Evolutionary conservation across 2,797 vertebrate genomes (phyloP).

Genomic region (Pterois miles): DNA sequence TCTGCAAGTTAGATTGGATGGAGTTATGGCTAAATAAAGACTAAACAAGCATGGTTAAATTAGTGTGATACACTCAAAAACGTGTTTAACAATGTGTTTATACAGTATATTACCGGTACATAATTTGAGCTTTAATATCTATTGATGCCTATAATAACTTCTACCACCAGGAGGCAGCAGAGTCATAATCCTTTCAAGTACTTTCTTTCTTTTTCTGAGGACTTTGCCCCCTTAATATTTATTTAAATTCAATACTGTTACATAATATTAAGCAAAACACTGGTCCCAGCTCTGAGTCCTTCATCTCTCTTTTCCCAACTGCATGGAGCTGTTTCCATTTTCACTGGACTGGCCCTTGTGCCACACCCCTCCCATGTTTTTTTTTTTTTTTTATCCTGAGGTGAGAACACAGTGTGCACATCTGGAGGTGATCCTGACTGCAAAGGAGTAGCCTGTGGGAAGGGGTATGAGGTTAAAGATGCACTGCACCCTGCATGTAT

Average conservation of each 20-base stretch:
- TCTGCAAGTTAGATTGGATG: too few species aligned
- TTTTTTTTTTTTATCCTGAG: conserved; percentile 46
- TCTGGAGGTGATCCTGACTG: conserved; percentile 73
- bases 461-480: conserved; percentile 66
- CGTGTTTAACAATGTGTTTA: too few species aligned
- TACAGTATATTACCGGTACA: not conserved
- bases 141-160: not conserved
- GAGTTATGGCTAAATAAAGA: too few species aligned
- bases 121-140: not conserved
- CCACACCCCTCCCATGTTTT: conserved; percentile 37
- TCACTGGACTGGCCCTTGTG: not conserved
- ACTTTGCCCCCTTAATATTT: not conserved
- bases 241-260: not conserved
- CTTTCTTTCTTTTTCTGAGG: not conserved
- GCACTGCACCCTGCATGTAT: conserved; percentile 44
- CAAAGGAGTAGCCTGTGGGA: conserved; percentile 63
- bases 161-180: conserved; percentile 60
- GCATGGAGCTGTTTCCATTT: conserved; percentile 2
- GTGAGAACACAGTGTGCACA: conserved; percentile 67
- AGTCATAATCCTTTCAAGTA: not conserved
- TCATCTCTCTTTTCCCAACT: conserved; percentile 1
- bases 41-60: too few species aligned
- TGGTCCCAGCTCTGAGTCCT: not conserved
- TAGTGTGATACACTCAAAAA: too few species aligned
- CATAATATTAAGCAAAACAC: not conserved